These are phyloP conservation scores for Pristionchus mayeri DNA, from an alignment of 2,888 invertebrate genomes.

Conservation along the genomic window DNA sequence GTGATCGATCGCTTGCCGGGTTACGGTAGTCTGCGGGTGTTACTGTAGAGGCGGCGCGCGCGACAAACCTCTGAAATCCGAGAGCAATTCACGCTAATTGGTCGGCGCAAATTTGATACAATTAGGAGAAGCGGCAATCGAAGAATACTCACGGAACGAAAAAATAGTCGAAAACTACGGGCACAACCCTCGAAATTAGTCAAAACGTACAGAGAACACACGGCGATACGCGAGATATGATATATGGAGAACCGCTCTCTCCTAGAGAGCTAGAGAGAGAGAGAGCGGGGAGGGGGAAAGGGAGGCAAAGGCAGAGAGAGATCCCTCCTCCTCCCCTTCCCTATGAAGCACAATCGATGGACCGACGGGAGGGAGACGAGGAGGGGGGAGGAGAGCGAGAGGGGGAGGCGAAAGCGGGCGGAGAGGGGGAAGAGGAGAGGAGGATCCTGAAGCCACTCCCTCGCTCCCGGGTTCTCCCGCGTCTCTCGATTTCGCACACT, in stretches of 20 bases:
- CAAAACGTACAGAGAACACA: not conserved
- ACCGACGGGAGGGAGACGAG: conserved; percentile 39
- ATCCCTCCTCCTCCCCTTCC: not conserved
- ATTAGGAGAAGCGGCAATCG: not conserved
- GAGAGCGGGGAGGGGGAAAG: conserved; percentile 48
- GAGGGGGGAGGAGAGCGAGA: conserved; percentile 15
- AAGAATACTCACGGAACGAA: not conserved
- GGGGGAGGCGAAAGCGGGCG: conserved; percentile 45
- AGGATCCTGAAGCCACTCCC: conserved; percentile 50
- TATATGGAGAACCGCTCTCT: conserved; percentile 51
- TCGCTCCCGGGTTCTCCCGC: conserved; percentile 19
- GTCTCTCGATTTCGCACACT: not conserved
- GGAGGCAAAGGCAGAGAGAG: conserved; percentile 35
- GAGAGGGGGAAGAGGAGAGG: conserved; percentile 32
- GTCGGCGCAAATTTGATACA: not conserved
- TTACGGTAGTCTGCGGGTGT: not conserved
- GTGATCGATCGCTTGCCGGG: not conserved
- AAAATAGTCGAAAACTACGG: not conserved
- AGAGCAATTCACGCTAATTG: not conserved
- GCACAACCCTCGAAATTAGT: too few relatives aligned
- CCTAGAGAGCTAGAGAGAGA: conserved; percentile 48
- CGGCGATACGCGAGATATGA: conserved; percentile 42
- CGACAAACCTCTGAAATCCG: not conserved
- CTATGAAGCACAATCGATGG: conserved; percentile 2
- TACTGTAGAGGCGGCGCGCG: not conserved